Evolutionary conservation across 2,888 invertebrate species (phyloP), one percentile per base, ranked within the genome.

Genomic region (Eupithecia subfuscata): DNA sequence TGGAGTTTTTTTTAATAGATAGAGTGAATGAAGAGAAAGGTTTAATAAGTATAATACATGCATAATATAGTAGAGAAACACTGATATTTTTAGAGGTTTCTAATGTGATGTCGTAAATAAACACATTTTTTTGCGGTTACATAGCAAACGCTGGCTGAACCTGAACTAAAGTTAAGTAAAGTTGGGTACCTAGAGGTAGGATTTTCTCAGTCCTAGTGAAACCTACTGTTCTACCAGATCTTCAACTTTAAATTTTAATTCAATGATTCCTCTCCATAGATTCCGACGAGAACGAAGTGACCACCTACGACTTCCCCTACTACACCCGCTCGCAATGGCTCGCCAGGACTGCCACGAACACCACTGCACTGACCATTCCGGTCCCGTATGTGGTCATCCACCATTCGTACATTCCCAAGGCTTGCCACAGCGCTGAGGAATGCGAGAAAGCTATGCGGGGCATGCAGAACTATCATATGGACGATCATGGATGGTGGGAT

Each of bases 361-460:
- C 89, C 90, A 56, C 86, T 90, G 2, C 34, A 4, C 95, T 97
- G 80, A 25, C 81, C 5, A 95, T 93, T 9, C 96, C 97, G 0
- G 96, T 96, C 1, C 96, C 96, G 0, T 96, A 94, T 84, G 97
- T 97, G 65, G 96, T 97, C 72, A 96, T 97, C 78, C 97, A 97
- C 87, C 97, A 97, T 89, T 96, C 96, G 0, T 96, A 96, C 84
- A 90, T 85, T 48, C 96, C 96, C 0, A 85, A 89, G 0, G 96
- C 96, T 12, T 97, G 97, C 84, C 89, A 89, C 75, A 93, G 88
- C 1, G 87, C 88, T 5, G 89, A 89, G 1, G 92, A 94, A 7
- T 97, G 97, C 85, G 86, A 88, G 65, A 79, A 84, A n/a, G 96
- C 96, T 3, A 96, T 97, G 96, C 91, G 95, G 78, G 87, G 86